A percentile compares a stretch with the other conserved stretches of the same genome.
Evolutionary conservation across 64 coral and sea anemone genomes (phyloP).

Genomic region (Anthopleura sola): DNA sequence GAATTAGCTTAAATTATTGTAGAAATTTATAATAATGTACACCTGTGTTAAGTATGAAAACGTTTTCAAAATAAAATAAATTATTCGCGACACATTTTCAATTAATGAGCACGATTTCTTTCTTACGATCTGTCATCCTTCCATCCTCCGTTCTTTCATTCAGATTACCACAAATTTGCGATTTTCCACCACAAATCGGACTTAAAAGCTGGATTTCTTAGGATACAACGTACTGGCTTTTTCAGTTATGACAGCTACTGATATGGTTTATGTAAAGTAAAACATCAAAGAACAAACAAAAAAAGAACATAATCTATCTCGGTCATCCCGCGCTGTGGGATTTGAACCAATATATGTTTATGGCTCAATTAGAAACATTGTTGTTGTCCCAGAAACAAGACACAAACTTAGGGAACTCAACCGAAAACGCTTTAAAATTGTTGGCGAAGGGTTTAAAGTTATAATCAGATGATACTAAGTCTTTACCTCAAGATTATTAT

Average conservation of each 20-base stretch:
- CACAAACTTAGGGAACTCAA: background rate
- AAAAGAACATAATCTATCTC: background rate
- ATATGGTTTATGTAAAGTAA: background rate
- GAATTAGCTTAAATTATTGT: background rate
- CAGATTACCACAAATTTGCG: background rate
- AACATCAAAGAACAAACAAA: constrained; percentile 4
- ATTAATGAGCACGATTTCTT: background rate
- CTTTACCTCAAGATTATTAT: constrained; percentile 30
- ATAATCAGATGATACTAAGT: background rate
- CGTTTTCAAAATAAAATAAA: background rate
- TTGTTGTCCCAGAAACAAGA: background rate
- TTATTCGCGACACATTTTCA: background rate
- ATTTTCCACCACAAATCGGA: background rate
- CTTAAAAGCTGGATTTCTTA: background rate
- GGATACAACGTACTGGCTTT: background rate
- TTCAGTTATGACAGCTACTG: background rate
- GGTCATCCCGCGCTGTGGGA: background rate
- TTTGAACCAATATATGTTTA: constrained; percentile 1
- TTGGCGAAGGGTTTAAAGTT: background rate
- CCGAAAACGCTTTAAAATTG: background rate
- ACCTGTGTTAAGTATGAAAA: constrained; percentile 8
- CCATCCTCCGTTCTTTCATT: background rate
- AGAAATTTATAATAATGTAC: background rate
- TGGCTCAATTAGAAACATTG: background rate
- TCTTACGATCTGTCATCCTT: background rate